Percentiles rank a stretch among this genome's conserved stretches.
phyloP scores from a whole-genome alignment of 2,113 vertebrate genomes.

The Polypterus bichir region DNA sequence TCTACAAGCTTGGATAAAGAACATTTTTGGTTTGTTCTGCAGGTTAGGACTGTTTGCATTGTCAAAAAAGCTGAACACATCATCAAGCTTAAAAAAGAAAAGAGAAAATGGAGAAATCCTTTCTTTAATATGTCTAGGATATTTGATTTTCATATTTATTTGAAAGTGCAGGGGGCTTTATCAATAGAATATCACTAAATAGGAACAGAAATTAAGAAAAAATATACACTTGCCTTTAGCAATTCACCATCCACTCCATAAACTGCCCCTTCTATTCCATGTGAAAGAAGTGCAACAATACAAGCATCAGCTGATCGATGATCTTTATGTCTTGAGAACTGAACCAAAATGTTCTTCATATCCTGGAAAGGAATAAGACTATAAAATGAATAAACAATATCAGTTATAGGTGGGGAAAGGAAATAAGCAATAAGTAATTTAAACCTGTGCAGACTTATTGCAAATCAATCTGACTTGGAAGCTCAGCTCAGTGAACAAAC shows the following conservation, averaged over 20 bases:
- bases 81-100: conserved; percentile 63
- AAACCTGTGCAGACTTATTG: conserved; percentile 72
- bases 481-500: conserved; percentile 72
- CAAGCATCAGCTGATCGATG: conserved; percentile 66
- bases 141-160: neutral
- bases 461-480: conserved; percentile 53
- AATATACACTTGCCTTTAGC: conserved; percentile 51
- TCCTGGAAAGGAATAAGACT: conserved; percentile 36
- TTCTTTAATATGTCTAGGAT: neutral
- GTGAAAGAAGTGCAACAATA: conserved; percentile 80
- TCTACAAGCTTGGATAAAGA: conserved; percentile 93
- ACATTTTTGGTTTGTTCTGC: conserved; percentile 97
- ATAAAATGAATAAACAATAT: neutral
- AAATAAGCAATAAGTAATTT: neutral
- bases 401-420: neutral
- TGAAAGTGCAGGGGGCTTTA: too few species aligned
- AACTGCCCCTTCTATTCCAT: conserved; percentile 79
- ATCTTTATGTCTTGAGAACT: conserved; percentile 48
- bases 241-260: conserved; percentile 80
- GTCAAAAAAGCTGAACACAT: conserved; percentile 77
- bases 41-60: conserved; percentile 80
- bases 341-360: conserved; percentile 66
- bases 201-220: too few species aligned
- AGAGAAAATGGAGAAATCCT: conserved; percentile 2
- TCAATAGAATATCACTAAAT: too few species aligned